Base-by-base conservation (phyloP, 2,113 vertebrate species). In the Eupsittula cactorum region DNA sequence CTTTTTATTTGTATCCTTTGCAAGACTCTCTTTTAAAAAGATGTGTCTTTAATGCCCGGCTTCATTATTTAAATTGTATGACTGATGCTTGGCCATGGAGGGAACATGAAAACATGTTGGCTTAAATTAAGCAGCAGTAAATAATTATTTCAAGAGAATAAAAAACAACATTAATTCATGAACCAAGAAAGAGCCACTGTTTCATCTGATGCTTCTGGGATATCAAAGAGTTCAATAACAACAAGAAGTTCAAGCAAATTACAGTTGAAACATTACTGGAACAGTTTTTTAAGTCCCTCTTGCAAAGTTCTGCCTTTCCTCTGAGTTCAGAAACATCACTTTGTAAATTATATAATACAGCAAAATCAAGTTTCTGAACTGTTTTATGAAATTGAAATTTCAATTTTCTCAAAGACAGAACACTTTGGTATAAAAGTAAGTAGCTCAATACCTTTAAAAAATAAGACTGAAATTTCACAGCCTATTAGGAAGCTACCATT, bases 41-140 rank as follows among this genome's bases (percentile, higher is more conserved):
- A 71, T 47, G 71, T 27, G 42, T 69, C 79, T 93, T 93, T 86
- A 92, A 86, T 75, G 90, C 69, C 41, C 59, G 41, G 39, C 63
- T 81, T 96, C 73, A 88, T 95, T 96, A 95, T 93, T 96, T 93
- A 95, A 96, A 96, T 92, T 2, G 0, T 63, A 53, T 69, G 79
- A 87, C 49, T 94, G 93, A 95, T 71, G 86, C 41, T 68, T 71
- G 76, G 88, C 86, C 83, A 84, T 64, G 20, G 47, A 96, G 70
- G 12, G 65, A 94, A 95, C 93, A 92, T 77, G 79, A 95, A 95
- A 95, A 92, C 55, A 92, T 5, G 13, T 1, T 81, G 71, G 29
- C 46, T 83, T 92, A 59, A 94, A 95, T 86, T 90, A 92, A 86
- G 47, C 68, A 81, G 75, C 15, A 75, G 50, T 29, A 93, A 93